These are phyloP conservation scores for Drosophila rubida DNA, from an alignment of 2,888 invertebrate genomes.

Conservation along the genomic window DNA sequence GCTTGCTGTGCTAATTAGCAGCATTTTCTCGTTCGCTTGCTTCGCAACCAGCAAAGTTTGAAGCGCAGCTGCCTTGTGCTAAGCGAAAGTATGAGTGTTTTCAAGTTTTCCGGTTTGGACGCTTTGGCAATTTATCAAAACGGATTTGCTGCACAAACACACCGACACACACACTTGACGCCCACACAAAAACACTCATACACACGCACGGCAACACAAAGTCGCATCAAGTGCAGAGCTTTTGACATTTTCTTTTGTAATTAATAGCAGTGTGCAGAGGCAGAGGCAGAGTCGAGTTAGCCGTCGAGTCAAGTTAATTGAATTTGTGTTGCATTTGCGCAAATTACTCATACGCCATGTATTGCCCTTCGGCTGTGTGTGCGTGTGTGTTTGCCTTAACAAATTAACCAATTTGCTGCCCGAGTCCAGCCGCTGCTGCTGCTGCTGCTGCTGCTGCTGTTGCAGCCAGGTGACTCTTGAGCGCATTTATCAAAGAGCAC, in stretches of 20 bases:
- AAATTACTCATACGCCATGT: slow-evolving; percentile 46
- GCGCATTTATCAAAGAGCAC: slow-evolving; percentile 66
- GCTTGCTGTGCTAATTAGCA: slow-evolving; percentile 53
- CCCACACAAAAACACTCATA: no score
- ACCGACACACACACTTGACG: slow-evolving; percentile 1
- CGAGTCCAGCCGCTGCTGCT: slow-evolving; percentile 26
- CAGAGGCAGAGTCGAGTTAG: no score
- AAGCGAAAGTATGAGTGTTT: not conserved
- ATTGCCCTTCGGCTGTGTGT: slow-evolving; percentile 1
- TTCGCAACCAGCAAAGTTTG: not conserved
- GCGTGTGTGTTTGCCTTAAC: slow-evolving; percentile 42
- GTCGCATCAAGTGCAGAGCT: slow-evolving; percentile 32
- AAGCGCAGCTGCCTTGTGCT: slow-evolving; percentile 4
- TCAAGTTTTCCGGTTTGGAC: slow-evolving; percentile 3
- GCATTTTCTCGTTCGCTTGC: slow-evolving; percentile 11
- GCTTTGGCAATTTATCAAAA: slow-evolving; percentile 43
- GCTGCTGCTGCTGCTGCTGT: slow-evolving; percentile 34
- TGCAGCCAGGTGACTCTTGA: slow-evolving; percentile 54
- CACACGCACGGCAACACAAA: not conserved
- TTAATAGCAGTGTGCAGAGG: slow-evolving; percentile 52
- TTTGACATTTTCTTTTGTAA: slow-evolving; percentile 59
- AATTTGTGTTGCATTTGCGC: slow-evolving; percentile 65
- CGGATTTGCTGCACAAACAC: slow-evolving; percentile 31
- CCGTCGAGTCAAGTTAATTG: slow-evolving; percentile 62
- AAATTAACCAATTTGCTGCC: slow-evolving; percentile 70